Evolutionary conservation across 2,113 vertebrate species (phyloP).

Genomic region (Meriones unguiculatus): DNA sequence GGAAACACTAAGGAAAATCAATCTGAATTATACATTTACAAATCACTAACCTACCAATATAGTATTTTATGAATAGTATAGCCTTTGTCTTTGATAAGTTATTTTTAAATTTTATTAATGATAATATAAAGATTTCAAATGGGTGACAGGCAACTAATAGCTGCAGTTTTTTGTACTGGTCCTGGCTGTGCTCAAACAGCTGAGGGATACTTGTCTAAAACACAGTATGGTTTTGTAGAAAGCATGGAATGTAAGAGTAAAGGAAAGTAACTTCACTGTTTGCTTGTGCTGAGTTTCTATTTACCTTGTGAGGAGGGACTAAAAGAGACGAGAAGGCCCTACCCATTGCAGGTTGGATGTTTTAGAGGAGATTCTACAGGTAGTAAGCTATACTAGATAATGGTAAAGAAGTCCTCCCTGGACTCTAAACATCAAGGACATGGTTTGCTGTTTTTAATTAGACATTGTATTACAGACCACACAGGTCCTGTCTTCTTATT

Average conservation of each 20-base stretch:
- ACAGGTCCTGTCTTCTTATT: background rate
- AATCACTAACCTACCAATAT: conserved; percentile 86
- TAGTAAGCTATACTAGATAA: conserved; percentile 13
- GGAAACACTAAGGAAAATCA: conserved; percentile 86
- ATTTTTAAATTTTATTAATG: conserved; percentile 65
- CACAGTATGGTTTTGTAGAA: conserved; percentile 13
- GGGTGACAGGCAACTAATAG: background rate
- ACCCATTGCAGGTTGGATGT: background rate
- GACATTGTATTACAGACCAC: conserved; percentile 13
- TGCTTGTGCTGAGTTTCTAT: conserved; percentile 54
- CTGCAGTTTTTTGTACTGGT: background rate
- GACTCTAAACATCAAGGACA: conserved; percentile 20
- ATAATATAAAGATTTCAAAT: conserved; percentile 43
- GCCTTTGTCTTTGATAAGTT: background rate
- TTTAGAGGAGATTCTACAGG: conserved; percentile 33
- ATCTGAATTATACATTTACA: conserved; percentile 96
- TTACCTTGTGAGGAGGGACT: background rate
- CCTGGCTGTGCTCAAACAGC: background rate
- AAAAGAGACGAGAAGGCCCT: background rate
- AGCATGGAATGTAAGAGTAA: background rate
- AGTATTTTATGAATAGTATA: background rate
- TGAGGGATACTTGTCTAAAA: background rate
- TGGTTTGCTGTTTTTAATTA: conserved; percentile 55
- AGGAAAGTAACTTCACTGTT: background rate
- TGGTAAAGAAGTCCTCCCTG: conserved; percentile 30